A percentile compares a stretch with the other conserved stretches of the same genome.
phyloP scores from a whole-genome alignment of 2,113 vertebrate genomes.

The Promerops cafer region DNA sequence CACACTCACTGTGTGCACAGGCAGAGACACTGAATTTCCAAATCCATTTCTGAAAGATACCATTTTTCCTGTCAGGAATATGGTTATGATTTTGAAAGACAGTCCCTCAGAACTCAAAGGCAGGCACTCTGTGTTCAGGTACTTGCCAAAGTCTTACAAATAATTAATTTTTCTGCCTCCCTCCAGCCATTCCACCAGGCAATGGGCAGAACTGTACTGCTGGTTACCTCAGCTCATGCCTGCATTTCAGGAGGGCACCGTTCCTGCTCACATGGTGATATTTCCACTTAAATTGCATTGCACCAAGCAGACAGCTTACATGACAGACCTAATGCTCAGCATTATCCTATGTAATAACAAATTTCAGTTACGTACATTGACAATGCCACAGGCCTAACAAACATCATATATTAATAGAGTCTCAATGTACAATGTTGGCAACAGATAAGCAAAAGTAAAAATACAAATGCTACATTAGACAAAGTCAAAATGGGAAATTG shows the following conservation, averaged over 20 bases:
- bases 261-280: neutral
- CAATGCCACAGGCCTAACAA: neutral
- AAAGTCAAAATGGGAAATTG: neutral
- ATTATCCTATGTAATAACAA: neutral
- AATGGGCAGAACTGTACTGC: neutral
- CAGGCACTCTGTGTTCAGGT: neutral
- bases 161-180: accelerated
- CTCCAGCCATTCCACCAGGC: neutral
- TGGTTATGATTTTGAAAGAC: neutral
- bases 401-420: neutral
- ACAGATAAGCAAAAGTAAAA: neutral
- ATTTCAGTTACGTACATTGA: neutral
- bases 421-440: neutral
- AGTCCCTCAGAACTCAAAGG: neutral
- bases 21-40: neutral
- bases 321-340: accelerated
- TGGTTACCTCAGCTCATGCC: neutral
- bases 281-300: neutral
- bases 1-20: accelerated
- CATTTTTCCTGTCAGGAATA: neutral
- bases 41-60: neutral
- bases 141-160: neutral
- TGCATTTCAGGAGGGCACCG: neutral
- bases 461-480: neutral
- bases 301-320: neutral